A percentile compares a stretch with the other conserved stretches of the same genome.
phyloP scores from a whole-genome alignment of 2,888 invertebrate genomes.

The Sarcophaga caerulescens region DNA sequence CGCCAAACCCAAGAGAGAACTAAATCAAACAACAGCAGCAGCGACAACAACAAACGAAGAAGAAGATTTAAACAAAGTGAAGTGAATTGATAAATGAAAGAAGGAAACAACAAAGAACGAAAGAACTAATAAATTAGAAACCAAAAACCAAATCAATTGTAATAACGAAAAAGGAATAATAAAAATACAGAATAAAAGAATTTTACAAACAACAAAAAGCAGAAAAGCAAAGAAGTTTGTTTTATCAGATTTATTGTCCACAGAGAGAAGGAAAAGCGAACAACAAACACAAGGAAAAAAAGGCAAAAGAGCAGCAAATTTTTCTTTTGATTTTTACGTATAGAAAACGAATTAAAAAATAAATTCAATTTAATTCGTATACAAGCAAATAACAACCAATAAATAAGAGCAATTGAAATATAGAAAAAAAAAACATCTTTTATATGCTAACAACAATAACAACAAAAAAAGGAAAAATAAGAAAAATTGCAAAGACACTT shows the following conservation, averaged over 20 bases:
- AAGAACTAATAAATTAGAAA: not conserved
- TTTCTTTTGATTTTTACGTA: not conserved
- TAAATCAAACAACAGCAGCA: slow-evolving; percentile 57
- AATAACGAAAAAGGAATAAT: slow-evolving; percentile 17
- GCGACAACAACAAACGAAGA: slow-evolving; percentile 50
- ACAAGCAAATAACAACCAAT: not conserved
- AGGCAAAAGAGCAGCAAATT: slow-evolving; percentile 19
- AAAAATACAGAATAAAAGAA: slow-evolving; percentile 14
- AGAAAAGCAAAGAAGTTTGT: slow-evolving; percentile 6
- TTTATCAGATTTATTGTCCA: slow-evolving; percentile 34
- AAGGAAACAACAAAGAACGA: slow-evolving; percentile 26
- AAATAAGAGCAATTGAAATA: not conserved
- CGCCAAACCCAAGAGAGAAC: slow-evolving; percentile 71
- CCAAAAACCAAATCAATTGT: slow-evolving; percentile 3
- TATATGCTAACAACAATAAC: not conserved
- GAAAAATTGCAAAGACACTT: slow-evolving; percentile 29
- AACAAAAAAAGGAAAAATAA: not conserved
- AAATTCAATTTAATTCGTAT: too few relatives aligned
- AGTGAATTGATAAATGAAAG: slow-evolving; percentile 50
- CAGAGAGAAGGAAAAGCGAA: slow-evolving; percentile 48
- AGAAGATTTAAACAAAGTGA: slow-evolving; percentile 67
- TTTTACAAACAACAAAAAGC: slow-evolving; percentile 7
- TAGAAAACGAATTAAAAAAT: too few relatives aligned
- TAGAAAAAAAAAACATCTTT: slow-evolving; percentile 13
- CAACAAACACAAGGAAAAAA: not conserved